Evolutionary conservation across 2,113 vertebrate species (phyloP), one percentile per base, ranked within the genome.

Genomic region (Micromys minutus): DNA sequence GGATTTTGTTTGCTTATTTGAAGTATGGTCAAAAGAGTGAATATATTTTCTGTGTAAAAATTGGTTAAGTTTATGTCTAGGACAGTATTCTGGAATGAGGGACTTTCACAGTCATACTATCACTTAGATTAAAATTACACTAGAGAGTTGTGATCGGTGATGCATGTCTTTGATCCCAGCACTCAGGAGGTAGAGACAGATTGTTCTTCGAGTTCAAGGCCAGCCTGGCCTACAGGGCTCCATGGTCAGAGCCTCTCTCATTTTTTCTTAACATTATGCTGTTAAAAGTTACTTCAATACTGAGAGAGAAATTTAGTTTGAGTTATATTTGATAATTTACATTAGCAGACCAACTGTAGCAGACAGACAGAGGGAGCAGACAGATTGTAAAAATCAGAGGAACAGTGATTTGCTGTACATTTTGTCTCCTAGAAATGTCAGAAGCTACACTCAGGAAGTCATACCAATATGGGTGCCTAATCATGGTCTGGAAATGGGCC

Each of bases 301-400:
- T 81, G 50, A 59, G 71, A 67, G 34, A n/a, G 15, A 74, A 26
- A 10, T 79, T 87, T 36, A 29, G 17, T 10, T 63, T 89, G 52
- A 95, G 57, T 77, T 80, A 79, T 17, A 7, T 57, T 88, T 93
- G 76, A 69, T 89, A 93, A 90, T 95, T 97, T 94, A 79, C 36
- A 86, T 90, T 96, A 85, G 87, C 71, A 77, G 84, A 95, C 76
- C 50, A 94, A 77, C 67, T 42, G 93, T 31, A 75, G 9, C 50
- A 9, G 50, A n/a, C n/a, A n/a, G n/a, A n/a, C n/a, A 39, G n/a
- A 83, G 15, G 7, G n/a, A 39, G 12, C 55, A 39, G 36, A 81
- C 59, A 81, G 6, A 81, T 55, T 55, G 12, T 39, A 81, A n/a
- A 1, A 39, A 22, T 39, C 55, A 83, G n/a, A 42, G 15, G 24